Conservation (phyloP, 2,888 invertebrate genomes). For the Apamea anceps region DNA sequence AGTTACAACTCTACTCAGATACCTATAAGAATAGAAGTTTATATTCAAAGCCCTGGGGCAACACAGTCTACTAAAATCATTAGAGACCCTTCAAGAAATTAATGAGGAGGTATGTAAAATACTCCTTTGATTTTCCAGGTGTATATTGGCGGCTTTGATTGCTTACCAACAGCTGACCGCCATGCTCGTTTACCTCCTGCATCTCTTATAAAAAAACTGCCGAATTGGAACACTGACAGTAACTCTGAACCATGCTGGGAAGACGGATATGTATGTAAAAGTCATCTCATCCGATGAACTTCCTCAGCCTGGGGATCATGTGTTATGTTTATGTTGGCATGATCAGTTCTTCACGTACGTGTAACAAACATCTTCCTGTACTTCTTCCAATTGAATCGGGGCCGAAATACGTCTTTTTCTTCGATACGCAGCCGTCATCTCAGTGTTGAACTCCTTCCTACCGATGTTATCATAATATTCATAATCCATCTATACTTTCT, state of each 20-base stretch:
- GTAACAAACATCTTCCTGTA: neutral
- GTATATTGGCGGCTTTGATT: constrained; percentile 39
- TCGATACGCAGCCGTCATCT: neutral
- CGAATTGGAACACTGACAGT: constrained; percentile 24
- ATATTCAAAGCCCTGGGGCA: neutral
- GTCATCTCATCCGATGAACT: constrained; percentile 26
- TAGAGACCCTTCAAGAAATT: neutral
- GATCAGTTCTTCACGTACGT: neutral
- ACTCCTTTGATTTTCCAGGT: constrained; percentile 44
- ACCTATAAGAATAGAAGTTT: no score
- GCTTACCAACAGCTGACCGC: constrained; percentile 28
- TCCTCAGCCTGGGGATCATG: constrained; percentile 18
- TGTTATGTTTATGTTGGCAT: constrained; percentile 19
- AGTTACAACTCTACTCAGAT: neutral
- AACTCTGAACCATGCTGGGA: constrained; percentile 34
- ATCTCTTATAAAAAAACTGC: constrained; percentile 41
- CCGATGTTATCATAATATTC: no score
- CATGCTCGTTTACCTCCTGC: constrained; percentile 36
- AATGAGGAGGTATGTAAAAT: constrained; percentile 18
- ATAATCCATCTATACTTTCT: neutral
- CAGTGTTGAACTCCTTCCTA: no score
- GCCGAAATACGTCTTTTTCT: neutral
- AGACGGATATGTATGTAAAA: constrained; percentile 51
- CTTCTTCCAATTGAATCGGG: neutral
- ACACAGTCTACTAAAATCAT: neutral